Evolutionary conservation across 2,113 vertebrate species (phyloP).

Genomic region (Cepphus grylle): DNA sequence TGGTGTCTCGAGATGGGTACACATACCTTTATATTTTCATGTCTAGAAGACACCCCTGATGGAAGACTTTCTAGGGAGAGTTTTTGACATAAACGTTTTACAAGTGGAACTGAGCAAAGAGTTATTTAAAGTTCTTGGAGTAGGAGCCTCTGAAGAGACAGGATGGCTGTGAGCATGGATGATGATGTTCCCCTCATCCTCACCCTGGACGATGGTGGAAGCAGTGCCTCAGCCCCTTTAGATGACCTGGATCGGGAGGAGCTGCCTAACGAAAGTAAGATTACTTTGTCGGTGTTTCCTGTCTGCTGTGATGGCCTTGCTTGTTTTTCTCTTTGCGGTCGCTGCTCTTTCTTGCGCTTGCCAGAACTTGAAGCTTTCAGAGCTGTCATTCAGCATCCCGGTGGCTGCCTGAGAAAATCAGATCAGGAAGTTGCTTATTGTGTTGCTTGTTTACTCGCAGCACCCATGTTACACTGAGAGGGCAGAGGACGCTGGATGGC

Average conservation of each 20-base stretch:
- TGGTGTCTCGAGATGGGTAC: neutral
- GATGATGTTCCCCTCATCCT: conserved; percentile 95
- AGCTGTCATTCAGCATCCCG: accelerated
- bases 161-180: conserved; percentile 79
- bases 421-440: neutral
- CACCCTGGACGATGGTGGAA: conserved; percentile 86
- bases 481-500: neutral
- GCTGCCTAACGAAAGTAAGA: conserved; percentile 82
- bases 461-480: accelerated
- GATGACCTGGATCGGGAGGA: conserved; percentile 73
- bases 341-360: neutral
- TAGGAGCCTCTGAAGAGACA: neutral
- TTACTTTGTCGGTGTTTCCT: neutral
- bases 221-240: conserved; percentile 69
- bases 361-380: neutral
- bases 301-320: accelerated
- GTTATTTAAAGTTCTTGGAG: neutral
- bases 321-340: neutral
- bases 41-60: conserved; percentile 9
- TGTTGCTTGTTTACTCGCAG: neutral
- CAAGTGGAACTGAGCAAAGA: neutral
- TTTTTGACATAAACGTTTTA: neutral
- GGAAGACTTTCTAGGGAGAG: neutral
- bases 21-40: accelerated
- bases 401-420: neutral